These are phyloP conservation scores for Euschistus heros DNA, from an alignment of 1,140 invertebrate species.

Conservation along the genomic window DNA sequence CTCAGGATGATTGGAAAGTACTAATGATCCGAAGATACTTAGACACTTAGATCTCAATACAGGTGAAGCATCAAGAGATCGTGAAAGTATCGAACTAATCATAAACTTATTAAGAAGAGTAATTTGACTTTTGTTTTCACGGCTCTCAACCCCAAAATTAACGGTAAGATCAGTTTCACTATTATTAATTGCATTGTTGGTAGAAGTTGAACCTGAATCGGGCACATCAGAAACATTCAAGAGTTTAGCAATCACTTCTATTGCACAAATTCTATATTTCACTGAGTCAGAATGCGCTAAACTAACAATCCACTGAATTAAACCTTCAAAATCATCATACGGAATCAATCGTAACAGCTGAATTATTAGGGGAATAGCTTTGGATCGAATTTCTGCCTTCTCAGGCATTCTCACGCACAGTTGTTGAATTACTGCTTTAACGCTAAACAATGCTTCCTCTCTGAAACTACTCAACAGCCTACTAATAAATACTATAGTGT, in stretches of 20 bases:
- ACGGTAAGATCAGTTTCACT: too few relatives aligned
- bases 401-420: slow-evolving; percentile 47
- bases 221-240: slow-evolving; percentile 33
- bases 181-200: too few relatives aligned
- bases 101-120: slow-evolving; percentile 36
- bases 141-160: too few relatives aligned
- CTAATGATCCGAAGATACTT: slow-evolving; percentile 41
- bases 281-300: slow-evolving; percentile 42
- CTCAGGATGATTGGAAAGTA: slow-evolving; percentile 34
- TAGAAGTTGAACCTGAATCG: too few relatives aligned
- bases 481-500: slow-evolving; percentile 41
- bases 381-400: slow-evolving; percentile 43
- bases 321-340: slow-evolving; percentile 32
- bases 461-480: slow-evolving; percentile 37
- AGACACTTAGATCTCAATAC: slow-evolving; percentile 48
- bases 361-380: slow-evolving; percentile 41
- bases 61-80: slow-evolving; percentile 45
- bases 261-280: slow-evolving; percentile 41
- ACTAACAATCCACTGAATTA: slow-evolving; percentile 41
- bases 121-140: too few relatives aligned
- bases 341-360: slow-evolving; percentile 39
- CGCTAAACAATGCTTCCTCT: slow-evolving; percentile 34
- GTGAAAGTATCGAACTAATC: slow-evolving; percentile 39
- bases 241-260: slow-evolving; percentile 45
- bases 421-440: slow-evolving; percentile 45